Conservation (phyloP, 2,113 vertebrate genomes). For the Hippocampus guttulatus region DNA sequence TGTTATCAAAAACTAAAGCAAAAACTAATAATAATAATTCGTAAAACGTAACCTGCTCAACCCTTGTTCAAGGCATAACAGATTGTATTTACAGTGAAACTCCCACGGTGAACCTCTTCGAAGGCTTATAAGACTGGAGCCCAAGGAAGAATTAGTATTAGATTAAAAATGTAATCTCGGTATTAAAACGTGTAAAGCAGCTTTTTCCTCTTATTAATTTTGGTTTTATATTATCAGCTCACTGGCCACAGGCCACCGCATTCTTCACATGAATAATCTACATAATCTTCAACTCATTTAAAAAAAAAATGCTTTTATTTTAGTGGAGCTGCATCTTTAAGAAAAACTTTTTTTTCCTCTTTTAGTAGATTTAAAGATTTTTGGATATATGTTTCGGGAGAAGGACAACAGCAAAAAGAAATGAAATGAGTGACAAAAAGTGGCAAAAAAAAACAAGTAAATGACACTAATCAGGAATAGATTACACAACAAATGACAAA, state of each 20-base stretch:
- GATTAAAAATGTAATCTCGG: constrained; percentile 50
- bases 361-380: too few relatives aligned
- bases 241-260: not conserved
- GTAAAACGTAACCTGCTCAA: not conserved
- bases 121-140: constrained; percentile 18
- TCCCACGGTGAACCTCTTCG: constrained; percentile 25
- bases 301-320: too few relatives aligned
- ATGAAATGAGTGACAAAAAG: not conserved
- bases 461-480: not conserved
- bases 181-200: constrained; percentile 29
- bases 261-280: not conserved
- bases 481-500: constrained; percentile 2
- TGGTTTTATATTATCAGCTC: constrained; percentile 1
- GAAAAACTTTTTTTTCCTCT: too few relatives aligned
- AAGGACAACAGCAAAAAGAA: not conserved
- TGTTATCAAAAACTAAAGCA: not conserved
- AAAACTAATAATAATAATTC: not conserved
- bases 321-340: too few relatives aligned
- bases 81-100: constrained; percentile 29
- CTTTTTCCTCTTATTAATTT: constrained; percentile 15
- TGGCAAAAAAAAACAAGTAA: not conserved
- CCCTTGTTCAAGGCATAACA: constrained; percentile 8
- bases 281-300: too few relatives aligned
- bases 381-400: not conserved
- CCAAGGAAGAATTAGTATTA: constrained; percentile 43